Evolutionary conservation across 2,888 invertebrate genomes (phyloP).

Genomic region (Volucella inflata): DNA sequence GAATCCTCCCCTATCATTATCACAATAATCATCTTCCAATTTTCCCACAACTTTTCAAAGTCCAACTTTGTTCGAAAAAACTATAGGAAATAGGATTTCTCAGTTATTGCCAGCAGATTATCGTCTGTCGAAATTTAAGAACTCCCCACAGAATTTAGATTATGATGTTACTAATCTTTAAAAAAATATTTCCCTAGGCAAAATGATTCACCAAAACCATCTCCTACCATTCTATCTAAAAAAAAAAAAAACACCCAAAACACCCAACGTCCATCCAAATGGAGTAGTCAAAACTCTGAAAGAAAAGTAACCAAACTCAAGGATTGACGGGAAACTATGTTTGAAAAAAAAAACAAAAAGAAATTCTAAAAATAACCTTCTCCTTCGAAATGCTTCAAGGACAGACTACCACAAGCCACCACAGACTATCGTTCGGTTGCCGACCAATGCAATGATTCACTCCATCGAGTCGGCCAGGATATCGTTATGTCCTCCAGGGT

Average conservation of each 20-base stretch:
- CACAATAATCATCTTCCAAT: no score
- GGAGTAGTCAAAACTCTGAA: conserved; percentile 48
- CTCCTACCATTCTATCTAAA: neutral
- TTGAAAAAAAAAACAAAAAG: neutral
- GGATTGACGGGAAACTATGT: neutral
- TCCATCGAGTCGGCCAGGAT: conserved; percentile 37
- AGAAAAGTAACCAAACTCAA: conserved; percentile 25
- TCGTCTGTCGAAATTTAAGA: conserved; percentile 23
- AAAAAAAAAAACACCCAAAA: neutral
- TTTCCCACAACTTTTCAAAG: no score
- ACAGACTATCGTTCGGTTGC: neutral
- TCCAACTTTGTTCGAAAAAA: no score
- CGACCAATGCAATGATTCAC: conserved; percentile 59
- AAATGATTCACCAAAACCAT: conserved; percentile 35
- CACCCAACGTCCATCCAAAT: conserved; percentile 2
- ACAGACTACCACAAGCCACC: conserved; percentile 29
- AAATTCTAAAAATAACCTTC: neutral
- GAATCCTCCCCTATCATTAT: no score
- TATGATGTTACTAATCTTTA: conserved; percentile 63
- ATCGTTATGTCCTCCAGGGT: conserved; percentile 51
- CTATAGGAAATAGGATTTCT: neutral
- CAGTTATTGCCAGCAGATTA: conserved; percentile 67
- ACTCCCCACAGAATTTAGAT: conserved; percentile 50
- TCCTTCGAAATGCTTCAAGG: conserved; percentile 58
- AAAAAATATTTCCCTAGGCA: conserved; percentile 39